Base-by-base conservation (phyloP, 1,140 invertebrate genomes). In the Drosophila obscura region DNA sequence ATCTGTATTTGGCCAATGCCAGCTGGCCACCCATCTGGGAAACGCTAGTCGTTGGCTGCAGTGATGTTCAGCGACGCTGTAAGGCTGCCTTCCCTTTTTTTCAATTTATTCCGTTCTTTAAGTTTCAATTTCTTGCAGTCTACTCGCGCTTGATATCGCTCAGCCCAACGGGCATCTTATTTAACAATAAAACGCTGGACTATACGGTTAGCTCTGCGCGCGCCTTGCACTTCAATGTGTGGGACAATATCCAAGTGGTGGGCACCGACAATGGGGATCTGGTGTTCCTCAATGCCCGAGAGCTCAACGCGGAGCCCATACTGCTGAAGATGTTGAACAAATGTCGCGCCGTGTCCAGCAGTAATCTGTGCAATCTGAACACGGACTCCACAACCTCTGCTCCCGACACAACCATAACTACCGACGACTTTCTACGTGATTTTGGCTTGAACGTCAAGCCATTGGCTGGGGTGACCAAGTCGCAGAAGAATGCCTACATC, bases 1-100 rank as follows among this genome's bases (percentile, higher is more conserved):
- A 80, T 58, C 46, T 85, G 7, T 64, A 52, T 65, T 13, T 76
- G 50, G 63, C 61, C 24, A 22, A 55, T 19, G 5, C 65, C 7
- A 63, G 35, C 6, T 91, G 90, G 90, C 68, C 87, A 9, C 66
- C 78, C 2, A 24, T 90, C n/a, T 90, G 90, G 77, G 87, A 89
- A 19, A 26, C 77, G 0, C 5, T 91, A 0, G 48, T 60, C 0
- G 15, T 75, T 11, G 77, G 80, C 35, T 62, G 55, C 35, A 49
- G 59, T 44, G 76, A 77, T 73, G 1, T 60, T 16, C 44, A 61
- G 35, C 44, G 28, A 15, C 26, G 8, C 31, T 39, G 77, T 80
- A 74, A 74, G 77, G 41, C 35, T 39, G 11, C 4, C 13, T 35
- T n/a, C n/a, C n/a, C 1, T 22, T 53, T 6, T 45, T 39, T 9